Conservation (phyloP, 1,140 invertebrate genomes). For the Paraescarpia echinospica region DNA sequence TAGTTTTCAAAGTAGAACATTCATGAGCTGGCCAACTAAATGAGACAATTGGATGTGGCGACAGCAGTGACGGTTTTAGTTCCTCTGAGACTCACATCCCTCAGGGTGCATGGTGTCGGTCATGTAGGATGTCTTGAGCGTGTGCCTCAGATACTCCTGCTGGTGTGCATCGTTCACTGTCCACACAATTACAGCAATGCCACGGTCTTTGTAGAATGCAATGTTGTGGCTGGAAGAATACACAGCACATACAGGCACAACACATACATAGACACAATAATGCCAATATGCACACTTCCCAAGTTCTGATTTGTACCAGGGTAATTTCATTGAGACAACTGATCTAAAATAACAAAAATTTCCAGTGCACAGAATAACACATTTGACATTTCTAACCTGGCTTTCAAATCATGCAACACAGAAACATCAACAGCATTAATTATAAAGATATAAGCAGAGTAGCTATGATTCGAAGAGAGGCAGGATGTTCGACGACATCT, state of each 20-base stretch:
- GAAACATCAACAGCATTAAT: too few species aligned
- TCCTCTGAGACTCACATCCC: background rate
- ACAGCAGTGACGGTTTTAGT: background rate
- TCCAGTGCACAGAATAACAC: too few species aligned
- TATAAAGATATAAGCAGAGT: too few species aligned
- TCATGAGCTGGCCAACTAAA: background rate
- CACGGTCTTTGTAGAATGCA: background rate
- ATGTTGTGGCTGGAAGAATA: background rate
- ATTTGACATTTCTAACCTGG: too few species aligned
- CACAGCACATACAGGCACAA: background rate
- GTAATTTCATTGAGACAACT: background rate
- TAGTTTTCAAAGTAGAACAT: background rate
- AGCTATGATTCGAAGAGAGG: too few species aligned
- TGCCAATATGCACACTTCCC: background rate
- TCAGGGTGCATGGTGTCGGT: conserved; percentile 16
- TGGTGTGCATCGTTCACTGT: background rate
- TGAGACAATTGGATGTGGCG: background rate
- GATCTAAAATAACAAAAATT: too few species aligned
- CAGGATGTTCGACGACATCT: too few species aligned
- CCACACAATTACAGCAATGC: conserved; percentile 14
- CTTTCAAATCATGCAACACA: too few species aligned
- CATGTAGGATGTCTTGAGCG: conserved; percentile 11
- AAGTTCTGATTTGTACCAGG: background rate
- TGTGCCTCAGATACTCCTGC: background rate
- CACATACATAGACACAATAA: too few species aligned